Base-by-base conservation (phyloP, 2,113 vertebrate species). In the Pteruthius melanotis region DNA sequence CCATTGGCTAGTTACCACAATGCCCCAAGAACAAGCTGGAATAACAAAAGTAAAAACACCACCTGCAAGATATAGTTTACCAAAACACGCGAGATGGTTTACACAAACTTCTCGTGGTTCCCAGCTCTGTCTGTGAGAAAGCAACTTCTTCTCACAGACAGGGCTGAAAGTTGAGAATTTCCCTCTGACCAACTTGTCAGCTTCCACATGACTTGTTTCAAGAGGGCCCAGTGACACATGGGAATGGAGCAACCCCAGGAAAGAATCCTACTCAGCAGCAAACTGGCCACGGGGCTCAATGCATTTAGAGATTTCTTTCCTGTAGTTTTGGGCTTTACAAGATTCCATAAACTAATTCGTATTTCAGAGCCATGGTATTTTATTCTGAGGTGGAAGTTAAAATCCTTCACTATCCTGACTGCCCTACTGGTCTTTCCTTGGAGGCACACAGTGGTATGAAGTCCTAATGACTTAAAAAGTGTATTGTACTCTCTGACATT, bases 301-400 rank as follows among this genome's bases (percentile, higher is more conserved):
- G 22, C 3, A 53, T 70, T 65, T 70, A 57, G 37, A 74, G 17
- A 13, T 12, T 10, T 27, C 28, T 79, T 54, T 57, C 56, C 27
- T 75, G 10, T 11, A 71, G 18, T 47, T 85, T 64, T 71, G 15
- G 33, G 14, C 24, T 88, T 83, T 79, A 40, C 20, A 52, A 37
- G 7, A 42, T 64, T 61, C 22, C 6, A 17, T 52, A 81, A 65
- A 54, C 6, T 2, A 2, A 2, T 56, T 78, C 1, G 0, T 80
- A 42, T 81, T 81, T 80, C 71, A 95, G 81, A 84, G 19, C 17
- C 15, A n/a, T 47, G 24, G 4, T 56, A 33, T 50, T 85, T 65
- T 13, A 28, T 30, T 84, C 28, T 86, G n/a, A 72, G 22, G 22
- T 22, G 27, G 35, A 82, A 77, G 26, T 76, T 16, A 10, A 84